Evolutionary conservation across 1,140 invertebrate genomes (phyloP).

Genomic region (Hylaeus volcanicus): DNA sequence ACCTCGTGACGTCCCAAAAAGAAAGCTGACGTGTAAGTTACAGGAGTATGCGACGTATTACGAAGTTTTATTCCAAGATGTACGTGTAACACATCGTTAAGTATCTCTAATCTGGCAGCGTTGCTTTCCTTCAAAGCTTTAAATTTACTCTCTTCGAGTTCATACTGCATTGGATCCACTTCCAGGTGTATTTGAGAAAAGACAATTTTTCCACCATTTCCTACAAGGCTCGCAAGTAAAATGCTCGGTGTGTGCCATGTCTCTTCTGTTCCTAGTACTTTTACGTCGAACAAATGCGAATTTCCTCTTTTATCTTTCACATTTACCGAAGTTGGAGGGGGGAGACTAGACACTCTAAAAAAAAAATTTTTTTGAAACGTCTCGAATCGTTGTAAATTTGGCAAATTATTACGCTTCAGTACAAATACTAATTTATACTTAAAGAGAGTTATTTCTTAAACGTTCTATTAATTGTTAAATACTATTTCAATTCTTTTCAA

Average conservation of each 20-base stretch:
- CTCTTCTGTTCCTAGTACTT: constrained; percentile 89
- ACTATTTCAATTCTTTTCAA: too few species aligned
- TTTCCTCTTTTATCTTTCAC: constrained; percentile 85
- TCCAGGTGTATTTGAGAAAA: constrained; percentile 88
- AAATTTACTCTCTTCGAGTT: constrained; percentile 84
- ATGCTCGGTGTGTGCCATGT: constrained; percentile 92
- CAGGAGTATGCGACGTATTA: constrained; percentile 52
- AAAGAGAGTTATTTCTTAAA: background rate
- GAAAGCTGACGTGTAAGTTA: constrained; percentile 84
- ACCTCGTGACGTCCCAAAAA: constrained; percentile 91
- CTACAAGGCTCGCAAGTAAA: constrained; percentile 85
- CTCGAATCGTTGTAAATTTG: background rate
- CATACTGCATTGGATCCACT: constrained; percentile 81
- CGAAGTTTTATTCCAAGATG: constrained; percentile 86
- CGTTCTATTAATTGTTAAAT: background rate
- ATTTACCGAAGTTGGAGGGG: constrained; percentile 81
- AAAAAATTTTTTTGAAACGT: background rate
- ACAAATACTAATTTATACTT: background rate
- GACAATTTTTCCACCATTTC: constrained; percentile 85
- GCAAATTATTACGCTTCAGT: background rate
- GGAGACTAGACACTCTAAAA: constrained; percentile 25
- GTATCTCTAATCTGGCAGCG: constrained; percentile 87
- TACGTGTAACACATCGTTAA: constrained; percentile 86
- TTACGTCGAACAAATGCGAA: constrained; percentile 86
- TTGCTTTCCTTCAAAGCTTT: constrained; percentile 84